Evolutionary conservation across 2,113 vertebrate genomes (phyloP), one percentile per base, ranked within the genome.

Genomic region (Microcebus lehilahytsara): DNA sequence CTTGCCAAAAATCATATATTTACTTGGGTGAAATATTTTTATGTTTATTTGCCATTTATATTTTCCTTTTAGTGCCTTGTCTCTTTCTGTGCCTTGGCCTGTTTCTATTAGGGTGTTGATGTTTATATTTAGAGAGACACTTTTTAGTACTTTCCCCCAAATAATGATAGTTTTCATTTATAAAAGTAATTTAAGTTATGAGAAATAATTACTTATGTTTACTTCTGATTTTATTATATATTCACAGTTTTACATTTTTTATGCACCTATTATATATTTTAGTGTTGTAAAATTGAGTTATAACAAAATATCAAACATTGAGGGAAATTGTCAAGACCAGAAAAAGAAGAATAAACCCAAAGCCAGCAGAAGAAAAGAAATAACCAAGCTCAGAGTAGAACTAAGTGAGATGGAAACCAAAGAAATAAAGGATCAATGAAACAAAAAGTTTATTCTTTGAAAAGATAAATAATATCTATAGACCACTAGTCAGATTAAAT

Each of bases 191-290:
- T 66, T 49, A 87, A 56, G 37, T 72, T 93, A n/a, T 71, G 19
- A 84, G 67, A 71, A 91, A 87, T 72, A 89, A 86, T 94, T n/a
- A 91, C 64, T 7, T 67, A 11, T 42, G 11, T 78, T 94, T 75
- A 10, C 5, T 66, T 72, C 62, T 77, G 12, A 20, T 17, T 79
- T 94, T 86, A 72, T 53, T 79, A 64, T 13, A 4, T 32, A 46
- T 58, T 92, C 23, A 30, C 42, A 89, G 46, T 79, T 92, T 86
- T n/a, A 77, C 23, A 87, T 66, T 95, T 97, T 88, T 58, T 23
- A 7, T 67, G 56, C 91, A 87, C 58, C 11, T 53, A 69, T 78
- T 93, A 72, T 46, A 46, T 30, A 75, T 30, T 58, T 92, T 86
- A 86, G 20, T 69, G 20, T 46, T 66, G 11, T 72, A 51, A 93